phyloP scores from a whole-genome alignment of 1,140 invertebrate species.

The Drosophila cardini region DNA sequence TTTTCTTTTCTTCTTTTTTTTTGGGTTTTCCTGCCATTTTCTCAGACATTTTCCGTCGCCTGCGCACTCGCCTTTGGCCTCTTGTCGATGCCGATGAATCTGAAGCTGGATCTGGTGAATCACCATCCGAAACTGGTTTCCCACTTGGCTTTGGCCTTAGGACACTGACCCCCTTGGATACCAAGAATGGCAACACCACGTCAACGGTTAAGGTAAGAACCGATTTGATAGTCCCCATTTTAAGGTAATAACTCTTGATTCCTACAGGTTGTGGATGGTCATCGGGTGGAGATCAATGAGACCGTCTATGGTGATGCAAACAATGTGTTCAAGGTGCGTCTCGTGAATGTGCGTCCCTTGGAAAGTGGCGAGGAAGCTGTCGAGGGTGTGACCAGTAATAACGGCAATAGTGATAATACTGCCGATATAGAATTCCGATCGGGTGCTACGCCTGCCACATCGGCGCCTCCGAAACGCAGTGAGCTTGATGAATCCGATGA shows the following conservation, averaged over 20 bases:
- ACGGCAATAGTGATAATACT: neutral
- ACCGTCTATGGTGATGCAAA: slow-evolving; percentile 73
- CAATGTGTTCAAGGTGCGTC: slow-evolving; percentile 75
- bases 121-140: slow-evolving; percentile 30
- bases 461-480: slow-evolving; percentile 38
- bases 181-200: slow-evolving; percentile 69
- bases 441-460: slow-evolving; percentile 42
- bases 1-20: slow-evolving; percentile 17
- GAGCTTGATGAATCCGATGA: slow-evolving; percentile 59
- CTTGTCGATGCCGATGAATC: slow-evolving; percentile 22
- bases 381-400: slow-evolving; percentile 53
- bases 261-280: slow-evolving; percentile 76
- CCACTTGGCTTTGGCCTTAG: slow-evolving; percentile 46
- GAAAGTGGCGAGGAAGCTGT: slow-evolving; percentile 71
- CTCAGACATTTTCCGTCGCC: slow-evolving; percentile 72
- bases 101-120: slow-evolving; percentile 24
- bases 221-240: neutral
- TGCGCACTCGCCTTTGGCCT: slow-evolving; percentile 68
- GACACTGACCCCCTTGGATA: slow-evolving; percentile 35
- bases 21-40: slow-evolving; percentile 11
- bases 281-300: slow-evolving; percentile 81
- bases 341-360: slow-evolving; percentile 78
- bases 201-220: slow-evolving; percentile 75
- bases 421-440: slow-evolving; percentile 21
- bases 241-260: neutral